Evolutionary conservation across 2,888 invertebrate species (phyloP), one percentile per base, ranked within the genome.

Genomic region (Andrena praecox): DNA sequence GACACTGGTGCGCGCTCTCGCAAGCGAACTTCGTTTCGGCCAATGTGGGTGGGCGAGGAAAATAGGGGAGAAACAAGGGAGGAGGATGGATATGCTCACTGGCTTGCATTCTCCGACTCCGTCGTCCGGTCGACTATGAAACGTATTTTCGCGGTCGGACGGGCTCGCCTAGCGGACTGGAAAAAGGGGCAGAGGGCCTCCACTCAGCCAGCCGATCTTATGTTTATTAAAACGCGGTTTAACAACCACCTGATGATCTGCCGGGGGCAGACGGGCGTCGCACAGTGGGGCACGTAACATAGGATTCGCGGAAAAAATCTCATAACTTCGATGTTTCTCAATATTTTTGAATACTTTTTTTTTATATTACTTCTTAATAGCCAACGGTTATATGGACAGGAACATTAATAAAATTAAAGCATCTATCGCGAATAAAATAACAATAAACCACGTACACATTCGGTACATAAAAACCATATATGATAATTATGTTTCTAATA

Each of bases 121-220:
- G 63, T 60, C 52, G 71, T 80, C 60, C 29, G 27, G 16, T 67
- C 72, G 78, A 68, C 71, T 72, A 72, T 72, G 68, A 72, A 80
- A 68, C 72, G 54, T 33, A 63, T 69, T 72, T 73, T 78, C 68
- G 79, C 73, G 72, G 20, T 66, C n/a, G 72, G 20, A 64, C 31
- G 20, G 35, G 16, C 48, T 70, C 48, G 56, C 63, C 67, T 50
- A 50, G 3, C 42, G 50, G 50, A 29, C 27, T 42, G 78, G 71
- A 78, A 80, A 67, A 78, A 64, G 54, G 42, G 29, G 33, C 56
- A 24, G 20, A 27, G 10, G 10, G 63, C 8, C 72, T 5, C n/a
- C 56, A 29, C 24, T 20, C 67, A 5, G 5, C 35, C 20, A n/a
- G 20, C 8, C 35, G 50, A 35, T 77, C 56, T 50, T 24, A 20